Evolutionary conservation across 2,113 vertebrate species (phyloP).

Genomic region (Rana temporaria): DNA sequence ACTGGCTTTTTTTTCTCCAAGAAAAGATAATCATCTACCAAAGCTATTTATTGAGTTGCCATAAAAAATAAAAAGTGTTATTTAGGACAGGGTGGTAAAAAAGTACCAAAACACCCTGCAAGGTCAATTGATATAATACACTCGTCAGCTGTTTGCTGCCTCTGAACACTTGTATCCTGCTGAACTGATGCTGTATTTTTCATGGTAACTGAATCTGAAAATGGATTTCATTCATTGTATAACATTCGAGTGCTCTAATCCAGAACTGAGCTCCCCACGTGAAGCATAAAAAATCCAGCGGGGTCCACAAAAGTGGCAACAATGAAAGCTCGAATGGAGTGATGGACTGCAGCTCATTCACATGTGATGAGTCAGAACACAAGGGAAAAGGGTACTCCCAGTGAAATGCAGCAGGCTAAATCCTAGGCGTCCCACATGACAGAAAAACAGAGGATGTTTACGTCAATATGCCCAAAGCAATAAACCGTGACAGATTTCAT

Average conservation of each 20-base stretch:
- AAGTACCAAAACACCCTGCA: slow-evolving; percentile 66
- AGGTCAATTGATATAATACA: slow-evolving; percentile 68
- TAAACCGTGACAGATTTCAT: slow-evolving; percentile 61
- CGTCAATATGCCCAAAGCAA: slow-evolving; percentile 63
- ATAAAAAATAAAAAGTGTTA: slow-evolving; percentile 57
- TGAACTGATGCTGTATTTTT: slow-evolving; percentile 8
- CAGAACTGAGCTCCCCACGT: slow-evolving; percentile 62
- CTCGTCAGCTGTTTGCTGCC: slow-evolving; percentile 60
- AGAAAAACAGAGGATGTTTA: slow-evolving; percentile 62
- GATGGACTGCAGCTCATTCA: slow-evolving; percentile 74
- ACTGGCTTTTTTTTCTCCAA: not conserved
- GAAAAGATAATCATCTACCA: not conserved
- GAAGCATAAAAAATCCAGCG: slow-evolving; percentile 48
- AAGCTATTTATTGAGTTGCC: slow-evolving; percentile 60
- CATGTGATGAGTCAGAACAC: slow-evolving; percentile 76
- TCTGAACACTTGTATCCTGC: slow-evolving; percentile 41
- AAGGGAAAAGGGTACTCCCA: slow-evolving; percentile 73
- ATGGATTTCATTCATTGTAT: slow-evolving; percentile 40
- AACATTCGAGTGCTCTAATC: slow-evolving; percentile 59
- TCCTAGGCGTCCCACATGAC: slow-evolving; percentile 62
- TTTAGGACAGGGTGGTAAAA: slow-evolving; percentile 57
- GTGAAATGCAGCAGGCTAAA: slow-evolving; percentile 64
- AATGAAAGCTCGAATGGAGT: slow-evolving; percentile 65
- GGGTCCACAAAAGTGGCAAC: slow-evolving; percentile 59
- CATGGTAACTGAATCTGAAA: not conserved